Evolutionary conservation across 2,888 invertebrate genomes (phyloP), one percentile per base, ranked within the genome.

Genomic region (Diploptera punctata): DNA sequence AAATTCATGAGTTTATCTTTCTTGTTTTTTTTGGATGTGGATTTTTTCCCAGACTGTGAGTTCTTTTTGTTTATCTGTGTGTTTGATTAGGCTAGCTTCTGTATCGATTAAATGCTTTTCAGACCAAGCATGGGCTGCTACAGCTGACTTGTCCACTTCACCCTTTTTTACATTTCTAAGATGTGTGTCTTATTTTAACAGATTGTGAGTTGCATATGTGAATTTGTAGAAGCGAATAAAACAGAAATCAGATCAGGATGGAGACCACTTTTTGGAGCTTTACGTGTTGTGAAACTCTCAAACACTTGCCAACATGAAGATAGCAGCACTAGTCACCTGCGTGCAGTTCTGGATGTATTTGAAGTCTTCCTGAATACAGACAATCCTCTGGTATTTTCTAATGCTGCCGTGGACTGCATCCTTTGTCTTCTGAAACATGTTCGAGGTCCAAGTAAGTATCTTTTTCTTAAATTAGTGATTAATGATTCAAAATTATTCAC

Each of bases 211-310:
- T 97, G 96, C 78, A 91, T 98, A 62, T 97, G 97, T 82, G 97
- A 97, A 83, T 95, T 98, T 78, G 98, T 99, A 0, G 97, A 98
- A 83, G 95, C 95, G 0, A 97, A 95, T 81, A 88, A 95, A 78
- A 92, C 93, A 74, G 97, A 98, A 85, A 96, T 98, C 52, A 90
- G 94, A 77, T 97, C 97, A 0, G 98, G 98, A 0, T 99, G 98
- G 98, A 87, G 98, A 69, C 96, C 98, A 0, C 84, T 99, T 1
- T 99, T 99, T 81, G 97, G 97, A 13, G 97, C 98, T 0, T 83
- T 99, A 54, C 89, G 97, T 21, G 95, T 96, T 57, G 96, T 97
- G 0, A 74, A 88, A 84, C 78, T 80, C 18, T 43, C 76, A 31
- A 18, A 72, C 26, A 29, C 57, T 67, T 52, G 70, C 19, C 65